Evolutionary conservation across 2,113 vertebrate genomes (phyloP).

Genomic region (Cyanoliseus patagonus): DNA sequence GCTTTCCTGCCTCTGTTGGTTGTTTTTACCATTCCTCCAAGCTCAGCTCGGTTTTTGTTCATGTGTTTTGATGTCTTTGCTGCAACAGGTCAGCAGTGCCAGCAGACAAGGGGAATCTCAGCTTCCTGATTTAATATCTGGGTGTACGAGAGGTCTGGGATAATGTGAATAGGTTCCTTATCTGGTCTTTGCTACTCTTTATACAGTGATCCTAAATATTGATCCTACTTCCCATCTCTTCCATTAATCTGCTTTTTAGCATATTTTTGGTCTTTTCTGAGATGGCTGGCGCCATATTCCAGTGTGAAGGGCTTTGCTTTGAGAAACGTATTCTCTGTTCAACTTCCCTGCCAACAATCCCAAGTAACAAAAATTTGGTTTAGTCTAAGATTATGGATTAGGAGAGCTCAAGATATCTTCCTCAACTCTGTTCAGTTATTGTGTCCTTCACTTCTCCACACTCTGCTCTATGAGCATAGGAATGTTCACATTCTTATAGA

Average conservation of each 20-base stretch:
- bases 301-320: neutral
- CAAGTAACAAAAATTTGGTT: neutral
- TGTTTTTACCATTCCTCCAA: neutral
- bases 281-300: neutral
- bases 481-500: neutral
- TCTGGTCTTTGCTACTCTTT: neutral
- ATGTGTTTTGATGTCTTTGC: neutral
- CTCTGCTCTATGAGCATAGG: neutral
- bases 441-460: neutral
- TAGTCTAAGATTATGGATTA: neutral
- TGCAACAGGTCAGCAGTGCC: neutral
- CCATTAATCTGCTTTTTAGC: neutral
- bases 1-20: neutral
- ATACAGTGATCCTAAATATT: neutral
- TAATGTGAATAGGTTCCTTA: neutral
- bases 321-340: neutral
- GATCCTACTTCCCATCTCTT: neutral
- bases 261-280: neutral
- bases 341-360: neutral
- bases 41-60: neutral
- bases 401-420: accelerated
- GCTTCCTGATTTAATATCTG: neutral
- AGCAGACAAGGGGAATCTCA: neutral
- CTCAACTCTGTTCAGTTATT: neutral
- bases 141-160: neutral